Percentiles rank a stretch among this genome's conserved stretches.
phyloP scores from a whole-genome alignment of 64 coral and sea anemone genomes.

The Dendrophyllia cribrosa region DNA sequence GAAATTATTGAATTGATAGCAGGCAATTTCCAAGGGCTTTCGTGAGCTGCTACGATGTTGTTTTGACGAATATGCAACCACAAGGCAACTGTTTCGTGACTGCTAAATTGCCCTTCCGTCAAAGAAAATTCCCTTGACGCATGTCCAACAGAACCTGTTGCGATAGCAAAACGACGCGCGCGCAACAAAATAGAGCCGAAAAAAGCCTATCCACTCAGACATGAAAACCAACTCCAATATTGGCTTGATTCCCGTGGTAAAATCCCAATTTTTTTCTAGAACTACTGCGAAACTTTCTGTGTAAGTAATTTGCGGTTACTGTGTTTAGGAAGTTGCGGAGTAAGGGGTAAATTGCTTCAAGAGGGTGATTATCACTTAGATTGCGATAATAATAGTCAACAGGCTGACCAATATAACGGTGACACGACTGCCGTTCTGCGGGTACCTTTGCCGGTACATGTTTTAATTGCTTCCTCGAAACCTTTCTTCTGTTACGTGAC shows the following conservation, averaged over 20 bases:
- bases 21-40: slow-evolving; percentile 21
- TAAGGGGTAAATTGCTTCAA: slow-evolving; percentile 60
- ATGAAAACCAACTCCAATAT: slow-evolving; percentile 32
- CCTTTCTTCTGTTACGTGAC: slow-evolving; percentile 13
- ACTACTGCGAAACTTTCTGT: neutral
- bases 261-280: slow-evolving; percentile 27
- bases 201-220: slow-evolving; percentile 18
- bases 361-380: slow-evolving; percentile 62
- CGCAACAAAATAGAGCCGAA: slow-evolving; percentile 19
- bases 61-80: slow-evolving; percentile 38
- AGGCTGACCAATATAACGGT: slow-evolving; percentile 36
- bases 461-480: slow-evolving; percentile 36
- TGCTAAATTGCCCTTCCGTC: slow-evolving; percentile 55
- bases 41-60: slow-evolving; percentile 56
- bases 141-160: slow-evolving; percentile 28
- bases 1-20: neutral
- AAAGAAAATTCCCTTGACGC: slow-evolving; percentile 33
- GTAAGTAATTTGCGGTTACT: slow-evolving; percentile 46
- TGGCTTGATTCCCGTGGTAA: slow-evolving; percentile 31
- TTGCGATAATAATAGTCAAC: slow-evolving; percentile 46
- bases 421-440: slow-evolving; percentile 21
- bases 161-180: slow-evolving; percentile 20
- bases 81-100: slow-evolving; percentile 38
- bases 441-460: neutral
- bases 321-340: slow-evolving; percentile 40